phyloP scores from a whole-genome alignment of 2,888 invertebrate genomes.

The Hypolimnas misippus region DNA sequence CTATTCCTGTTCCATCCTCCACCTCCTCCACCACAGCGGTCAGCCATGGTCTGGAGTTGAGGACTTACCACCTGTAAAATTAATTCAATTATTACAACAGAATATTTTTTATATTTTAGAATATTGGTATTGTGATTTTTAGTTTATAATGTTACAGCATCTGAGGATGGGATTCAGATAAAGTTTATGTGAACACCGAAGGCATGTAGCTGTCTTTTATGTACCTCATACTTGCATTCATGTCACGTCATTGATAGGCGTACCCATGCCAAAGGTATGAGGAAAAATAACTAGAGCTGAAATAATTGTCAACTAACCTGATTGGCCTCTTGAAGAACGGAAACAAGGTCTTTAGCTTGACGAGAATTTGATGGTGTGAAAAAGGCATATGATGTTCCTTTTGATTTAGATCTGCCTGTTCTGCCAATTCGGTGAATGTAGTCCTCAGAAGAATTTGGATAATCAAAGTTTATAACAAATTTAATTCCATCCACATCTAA shows the following conservation, averaged over 20 bases:
- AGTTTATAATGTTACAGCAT: slow-evolving; percentile 85
- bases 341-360: slow-evolving; percentile 94
- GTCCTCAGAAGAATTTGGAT: slow-evolving; percentile 97
- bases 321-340: slow-evolving; percentile 95
- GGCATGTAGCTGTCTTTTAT: slow-evolving; percentile 87
- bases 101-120: background rate
- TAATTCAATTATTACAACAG: background rate
- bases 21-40: slow-evolving; percentile 86
- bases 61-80: slow-evolving; percentile 91
- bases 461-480: slow-evolving; percentile 98
- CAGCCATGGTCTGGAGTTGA: slow-evolving; percentile 91
- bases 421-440: slow-evolving; percentile 98
- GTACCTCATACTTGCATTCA: slow-evolving; percentile 91
- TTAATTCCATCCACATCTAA: slow-evolving; percentile 98
- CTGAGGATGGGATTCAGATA: slow-evolving; percentile 92
- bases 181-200: slow-evolving; percentile 89
- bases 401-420: slow-evolving; percentile 93
- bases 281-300: slow-evolving; percentile 58
- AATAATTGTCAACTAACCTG: slow-evolving; percentile 83
- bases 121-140: background rate
- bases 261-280: slow-evolving; percentile 91
- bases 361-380: slow-evolving; percentile 94
- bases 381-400: slow-evolving; percentile 97
- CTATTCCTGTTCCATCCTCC: slow-evolving; percentile 84
- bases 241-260: slow-evolving; percentile 86